These are phyloP conservation scores for Gephyroberyx darwinii DNA, from an alignment of 2,797 vertebrate genomes.

Conservation along the genomic window DNA sequence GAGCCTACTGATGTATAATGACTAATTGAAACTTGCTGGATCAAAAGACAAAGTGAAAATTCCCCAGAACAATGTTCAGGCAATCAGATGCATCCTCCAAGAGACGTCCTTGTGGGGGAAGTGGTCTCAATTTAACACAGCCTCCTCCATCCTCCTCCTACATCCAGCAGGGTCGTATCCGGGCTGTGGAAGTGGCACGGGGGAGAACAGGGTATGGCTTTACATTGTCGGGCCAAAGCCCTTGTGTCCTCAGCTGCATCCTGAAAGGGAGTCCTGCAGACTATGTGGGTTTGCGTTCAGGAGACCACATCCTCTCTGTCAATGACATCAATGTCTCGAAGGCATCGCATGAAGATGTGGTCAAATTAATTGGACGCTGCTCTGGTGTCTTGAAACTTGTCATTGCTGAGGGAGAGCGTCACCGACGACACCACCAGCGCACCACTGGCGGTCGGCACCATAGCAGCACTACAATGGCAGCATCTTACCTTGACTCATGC, in stretches of 20 bases:
- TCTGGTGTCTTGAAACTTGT: conserved; percentile 92
- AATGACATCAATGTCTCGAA: conserved; percentile 95
- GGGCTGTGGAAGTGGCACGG: conserved; percentile 92
- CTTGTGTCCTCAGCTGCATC: conserved; percentile 92
- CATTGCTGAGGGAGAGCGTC: conserved; percentile 83
- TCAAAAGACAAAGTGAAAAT: conserved; percentile 58
- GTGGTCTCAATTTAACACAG: conserved; percentile 51
- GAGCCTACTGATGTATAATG: conserved; percentile 29
- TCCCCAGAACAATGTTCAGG: conserved; percentile 85
- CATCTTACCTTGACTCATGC: conserved; percentile 85
- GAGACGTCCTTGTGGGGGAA: conserved; percentile 64
- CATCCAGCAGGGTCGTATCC: conserved; percentile 82
- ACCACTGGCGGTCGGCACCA: conserved; percentile 60
- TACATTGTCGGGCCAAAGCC: conserved; percentile 93
- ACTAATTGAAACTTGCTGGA: conserved; percentile 35
- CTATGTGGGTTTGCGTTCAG: conserved; percentile 91
- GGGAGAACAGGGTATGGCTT: conserved; percentile 95
- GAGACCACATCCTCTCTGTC: conserved; percentile 92
- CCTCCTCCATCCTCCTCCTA: conserved; percentile 43
- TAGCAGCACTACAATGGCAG: conserved; percentile 55
- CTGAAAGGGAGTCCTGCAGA: conserved; percentile 95
- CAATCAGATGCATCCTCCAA: conserved; percentile 74
- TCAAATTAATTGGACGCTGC: conserved; percentile 95
- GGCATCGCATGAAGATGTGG: conserved; percentile 96
- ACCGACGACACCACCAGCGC: conserved; percentile 70